A percentile compares a stretch with the other conserved stretches of the same genome.
Evolutionary conservation across 2,797 vertebrate species (phyloP).

Genomic region (Yasuhikotakia modesta): DNA sequence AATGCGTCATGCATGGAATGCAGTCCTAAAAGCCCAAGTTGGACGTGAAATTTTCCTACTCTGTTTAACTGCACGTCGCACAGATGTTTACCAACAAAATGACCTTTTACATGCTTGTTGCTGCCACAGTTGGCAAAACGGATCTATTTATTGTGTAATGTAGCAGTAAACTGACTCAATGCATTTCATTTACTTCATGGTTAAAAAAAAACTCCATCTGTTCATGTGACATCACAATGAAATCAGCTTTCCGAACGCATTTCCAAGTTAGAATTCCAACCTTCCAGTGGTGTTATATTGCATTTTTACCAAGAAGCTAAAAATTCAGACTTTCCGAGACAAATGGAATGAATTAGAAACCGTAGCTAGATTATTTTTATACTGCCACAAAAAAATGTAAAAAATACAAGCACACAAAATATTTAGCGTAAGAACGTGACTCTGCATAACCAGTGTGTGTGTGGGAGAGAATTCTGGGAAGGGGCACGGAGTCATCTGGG

Average conservation of each 20-base stretch:
- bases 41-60: slow-evolving; percentile 29
- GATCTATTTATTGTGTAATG: background rate
- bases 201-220: background rate
- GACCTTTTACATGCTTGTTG: background rate
- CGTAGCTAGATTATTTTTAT: background rate
- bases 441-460: background rate
- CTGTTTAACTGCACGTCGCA: background rate
- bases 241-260: background rate
- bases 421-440: background rate
- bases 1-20: slow-evolving; percentile 64
- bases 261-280: background rate
- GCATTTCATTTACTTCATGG: background rate
- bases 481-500: slow-evolving; percentile 66
- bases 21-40: slow-evolving; percentile 38
- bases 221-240: background rate
- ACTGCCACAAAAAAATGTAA: background rate
- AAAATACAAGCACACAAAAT: background rate
- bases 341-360: background rate
- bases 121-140: background rate
- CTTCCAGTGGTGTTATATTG: background rate
- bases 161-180: background rate
- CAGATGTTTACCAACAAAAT: background rate
- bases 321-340: background rate
- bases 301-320: background rate
- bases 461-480: slow-evolving; percentile 3